Evolutionary conservation across 1,140 invertebrate species (phyloP).

Genomic region (Riptortus pedestris): DNA sequence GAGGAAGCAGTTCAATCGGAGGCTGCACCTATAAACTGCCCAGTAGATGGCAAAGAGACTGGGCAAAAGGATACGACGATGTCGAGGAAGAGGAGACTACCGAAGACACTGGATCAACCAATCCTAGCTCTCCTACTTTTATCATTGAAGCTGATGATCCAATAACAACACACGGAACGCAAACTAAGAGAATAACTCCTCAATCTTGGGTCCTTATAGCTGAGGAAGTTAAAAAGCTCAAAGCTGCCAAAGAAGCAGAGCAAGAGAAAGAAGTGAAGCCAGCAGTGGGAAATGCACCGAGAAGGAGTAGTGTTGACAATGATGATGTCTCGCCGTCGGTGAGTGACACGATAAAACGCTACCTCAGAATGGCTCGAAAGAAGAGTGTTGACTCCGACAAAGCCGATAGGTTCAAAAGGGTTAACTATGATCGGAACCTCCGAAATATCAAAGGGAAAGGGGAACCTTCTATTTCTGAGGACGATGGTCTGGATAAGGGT

Average conservation of each 20-base stretch:
- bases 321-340: conserved; percentile 75
- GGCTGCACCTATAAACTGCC: neutral
- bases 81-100: conserved; percentile 23
- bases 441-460: conserved; percentile 71
- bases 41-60: conserved; percentile 7
- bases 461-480: conserved; percentile 58
- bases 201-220: conserved; percentile 43
- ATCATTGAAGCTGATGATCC: conserved; percentile 50
- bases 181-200: conserved; percentile 49
- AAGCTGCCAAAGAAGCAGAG: conserved; percentile 34
- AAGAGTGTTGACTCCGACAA: conserved; percentile 72
- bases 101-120: conserved; percentile 6
- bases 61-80: conserved; percentile 4
- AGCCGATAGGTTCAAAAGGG: conserved; percentile 68
- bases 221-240: conserved; percentile 38
- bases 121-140: conserved; percentile 45
- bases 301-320: conserved; percentile 63
- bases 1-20: conserved; percentile 33
- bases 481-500: conserved; percentile 58
- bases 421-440: conserved; percentile 77
- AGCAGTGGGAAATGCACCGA: conserved; percentile 39
- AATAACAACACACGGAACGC: conserved; percentile 38
- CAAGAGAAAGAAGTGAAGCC: conserved; percentile 36
- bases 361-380: conserved; percentile 71
- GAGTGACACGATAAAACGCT: conserved; percentile 72